Evolutionary conservation across 2,888 invertebrate genomes (phyloP).

Genomic region (Dusona sp.): DNA sequence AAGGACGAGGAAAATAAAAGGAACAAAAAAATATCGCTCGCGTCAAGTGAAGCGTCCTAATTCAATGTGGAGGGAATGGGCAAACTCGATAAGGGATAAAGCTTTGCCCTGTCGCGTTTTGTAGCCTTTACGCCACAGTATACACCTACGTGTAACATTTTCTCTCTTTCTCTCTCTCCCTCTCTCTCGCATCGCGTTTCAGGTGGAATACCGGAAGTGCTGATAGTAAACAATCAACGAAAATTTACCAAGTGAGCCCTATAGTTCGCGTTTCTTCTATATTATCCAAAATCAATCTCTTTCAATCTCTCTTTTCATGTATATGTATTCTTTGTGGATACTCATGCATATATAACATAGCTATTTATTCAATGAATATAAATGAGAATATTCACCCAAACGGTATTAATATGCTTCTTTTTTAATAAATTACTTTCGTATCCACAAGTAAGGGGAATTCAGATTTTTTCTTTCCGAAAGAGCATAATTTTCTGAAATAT

Average conservation of each 20-base stretch:
- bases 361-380: background rate
- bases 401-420: no score
- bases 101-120: constrained; percentile 2
- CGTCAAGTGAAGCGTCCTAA: constrained; percentile 61
- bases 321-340: background rate
- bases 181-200: constrained; percentile 29
- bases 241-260: constrained; percentile 40
- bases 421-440: no score
- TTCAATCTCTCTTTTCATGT: background rate
- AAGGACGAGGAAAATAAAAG: constrained; percentile 35
- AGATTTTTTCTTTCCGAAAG: background rate
- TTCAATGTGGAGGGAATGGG: constrained; percentile 59
- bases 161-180: background rate
- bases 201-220: constrained; percentile 41
- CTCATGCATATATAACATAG: background rate
- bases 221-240: constrained; percentile 48
- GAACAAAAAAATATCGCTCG: constrained; percentile 34
- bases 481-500: background rate
- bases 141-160: background rate
- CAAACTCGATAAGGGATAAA: constrained; percentile 46
- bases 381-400: background rate
- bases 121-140: background rate
- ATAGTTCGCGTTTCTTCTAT: constrained; percentile 6
- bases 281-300: background rate
- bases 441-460: background rate